phyloP scores from a whole-genome alignment of 2,113 vertebrate species.

The Centropristis striata region DNA sequence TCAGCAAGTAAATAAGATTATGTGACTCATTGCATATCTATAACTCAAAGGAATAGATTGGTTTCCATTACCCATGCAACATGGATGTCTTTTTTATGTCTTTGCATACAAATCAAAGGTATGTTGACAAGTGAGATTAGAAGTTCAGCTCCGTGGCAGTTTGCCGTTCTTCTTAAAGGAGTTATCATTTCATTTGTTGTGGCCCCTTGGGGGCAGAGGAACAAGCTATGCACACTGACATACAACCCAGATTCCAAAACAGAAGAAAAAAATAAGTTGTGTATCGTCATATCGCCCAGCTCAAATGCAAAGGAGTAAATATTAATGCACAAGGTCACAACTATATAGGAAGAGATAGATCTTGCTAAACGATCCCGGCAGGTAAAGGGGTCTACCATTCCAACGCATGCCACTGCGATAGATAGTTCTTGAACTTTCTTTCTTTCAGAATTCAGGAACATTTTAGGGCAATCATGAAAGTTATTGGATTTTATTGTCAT shows the following conservation, averaged over 20 bases:
- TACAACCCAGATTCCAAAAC: neutral
- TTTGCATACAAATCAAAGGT: conserved; percentile 11
- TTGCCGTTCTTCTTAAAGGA: neutral
- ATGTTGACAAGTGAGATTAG: conserved; percentile 11
- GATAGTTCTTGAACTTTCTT: no score
- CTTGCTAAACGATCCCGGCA: no score
- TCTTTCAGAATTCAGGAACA: no score
- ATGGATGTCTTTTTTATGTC: neutral
- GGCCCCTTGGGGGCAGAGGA: neutral
- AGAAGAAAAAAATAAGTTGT: no score
- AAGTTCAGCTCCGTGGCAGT: neutral
- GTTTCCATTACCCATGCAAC: neutral
- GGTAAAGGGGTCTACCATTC: no score
- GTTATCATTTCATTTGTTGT: neutral
- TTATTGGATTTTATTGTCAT: no score
- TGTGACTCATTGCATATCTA: neutral
- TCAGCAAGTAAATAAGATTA: neutral
- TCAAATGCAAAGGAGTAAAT: no score
- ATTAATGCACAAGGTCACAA: no score
- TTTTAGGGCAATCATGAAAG: no score
- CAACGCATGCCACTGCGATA: no score
- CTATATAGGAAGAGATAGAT: no score
- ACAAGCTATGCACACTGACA: neutral
- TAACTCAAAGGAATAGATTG: neutral
- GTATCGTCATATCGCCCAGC: no score